These are phyloP conservation scores for Poeciliopsis gracilis DNA, from an alignment of 2,797 vertebrate genomes.

Conservation along the genomic window DNA sequence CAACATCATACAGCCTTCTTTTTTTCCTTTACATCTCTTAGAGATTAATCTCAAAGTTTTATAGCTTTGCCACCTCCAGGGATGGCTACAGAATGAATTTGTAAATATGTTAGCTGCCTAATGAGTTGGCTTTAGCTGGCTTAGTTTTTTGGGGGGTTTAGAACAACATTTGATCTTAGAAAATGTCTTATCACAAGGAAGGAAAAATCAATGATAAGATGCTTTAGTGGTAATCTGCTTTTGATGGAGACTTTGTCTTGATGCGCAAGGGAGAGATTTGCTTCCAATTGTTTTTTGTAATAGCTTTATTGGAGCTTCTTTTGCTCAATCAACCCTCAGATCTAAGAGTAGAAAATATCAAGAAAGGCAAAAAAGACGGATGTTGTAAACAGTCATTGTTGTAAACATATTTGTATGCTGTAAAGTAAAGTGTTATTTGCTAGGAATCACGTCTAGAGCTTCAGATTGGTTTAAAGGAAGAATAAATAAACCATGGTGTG, in stretches of 20 bases:
- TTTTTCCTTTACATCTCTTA: not conserved
- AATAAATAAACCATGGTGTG: conserved; percentile 20
- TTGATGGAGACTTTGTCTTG: conserved; percentile 34
- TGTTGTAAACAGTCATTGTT: not conserved
- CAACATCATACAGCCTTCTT: not conserved
- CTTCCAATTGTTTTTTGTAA: not conserved
- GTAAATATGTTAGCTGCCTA: conserved; percentile 31
- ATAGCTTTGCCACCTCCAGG: not conserved
- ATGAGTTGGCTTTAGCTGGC: conserved; percentile 39
- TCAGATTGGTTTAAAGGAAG: conserved; percentile 20
- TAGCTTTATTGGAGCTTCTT: conserved; percentile 2
- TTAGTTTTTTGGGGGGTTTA: conserved; percentile 32
- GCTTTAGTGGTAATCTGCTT: conserved; percentile 36
- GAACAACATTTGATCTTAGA: conserved; percentile 44
- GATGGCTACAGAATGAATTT: not conserved
- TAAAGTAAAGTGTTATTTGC: conserved; percentile 5
- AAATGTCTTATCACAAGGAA: conserved; percentile 48
- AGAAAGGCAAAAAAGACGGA: conserved; percentile 16
- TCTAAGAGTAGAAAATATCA: not conserved
- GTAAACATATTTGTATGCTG: conserved; percentile 22
- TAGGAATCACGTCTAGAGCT: conserved; percentile 6
- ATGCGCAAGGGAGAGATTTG: conserved; percentile 33
- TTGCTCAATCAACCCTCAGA: conserved; percentile 8
- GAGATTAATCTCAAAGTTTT: not conserved
- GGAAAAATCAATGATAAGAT: conserved; percentile 28